Evolutionary conservation across 2,113 vertebrate genomes (phyloP), one percentile per base, ranked within the genome.

Genomic region (Labeo catla): DNA sequence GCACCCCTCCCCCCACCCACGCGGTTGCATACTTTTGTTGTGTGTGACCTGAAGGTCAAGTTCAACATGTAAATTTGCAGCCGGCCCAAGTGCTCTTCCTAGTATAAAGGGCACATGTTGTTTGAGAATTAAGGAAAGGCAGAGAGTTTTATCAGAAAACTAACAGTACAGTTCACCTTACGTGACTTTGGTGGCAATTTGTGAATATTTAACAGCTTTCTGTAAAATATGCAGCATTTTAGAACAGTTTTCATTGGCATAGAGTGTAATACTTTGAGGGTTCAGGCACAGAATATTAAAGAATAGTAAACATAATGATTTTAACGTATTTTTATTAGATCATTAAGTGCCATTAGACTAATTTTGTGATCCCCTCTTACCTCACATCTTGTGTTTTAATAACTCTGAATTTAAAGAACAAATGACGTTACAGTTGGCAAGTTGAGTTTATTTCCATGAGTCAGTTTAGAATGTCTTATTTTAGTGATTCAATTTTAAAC

Each of bases 11-110:
- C 76, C 72, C 88, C 68, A 50, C 36, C 68, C 84, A 66, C n/a
- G n/a, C 16, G 7, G 9, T 16, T 6, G 4, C 61, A 83, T 87
- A 83, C 72, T 66, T 74, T 80, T 70, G 43, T 76, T 81, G 66
- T 66, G 79, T 87, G 86, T 86, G 80, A 86, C 80, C 84, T 70
- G 52, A 82, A 87, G 86, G 80, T 87, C 88, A 86, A 86, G 86
- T 87, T 89, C 84, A 87, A 12, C 7, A 52, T 70, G 43, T 65
- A 85, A 68, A 84, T 76, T 28, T 76, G 21, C 34, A 78, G 76
- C 52, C 28, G 79, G 23, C 1, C 8, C 36, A 43, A 63, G 63
- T 81, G 16, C 68, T 66, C 19, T 21, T 8, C 59, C 77, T 76
- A 54, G 82, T 73, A 57, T 70, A 82, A 16, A 45, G 73, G 77